Conservation (phyloP, 2,113 vertebrate genomes). For the Microcebus ravelobensis region DNA sequence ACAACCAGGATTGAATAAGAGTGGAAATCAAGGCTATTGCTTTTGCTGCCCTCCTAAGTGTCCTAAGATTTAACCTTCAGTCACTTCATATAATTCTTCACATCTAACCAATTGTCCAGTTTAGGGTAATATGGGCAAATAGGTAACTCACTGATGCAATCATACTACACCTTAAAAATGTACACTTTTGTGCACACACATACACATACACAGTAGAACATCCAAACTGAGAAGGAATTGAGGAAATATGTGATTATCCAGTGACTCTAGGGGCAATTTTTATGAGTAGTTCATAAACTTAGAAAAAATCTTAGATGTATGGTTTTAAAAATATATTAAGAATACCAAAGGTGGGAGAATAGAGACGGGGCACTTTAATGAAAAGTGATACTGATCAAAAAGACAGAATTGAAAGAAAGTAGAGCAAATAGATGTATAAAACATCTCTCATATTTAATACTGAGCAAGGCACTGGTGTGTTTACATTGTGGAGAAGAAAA, state of each 20-base stretch:
- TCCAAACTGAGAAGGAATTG: fast-evolving
- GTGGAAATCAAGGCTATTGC: fast-evolving
- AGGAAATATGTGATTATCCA: neutral
- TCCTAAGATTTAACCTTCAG: neutral
- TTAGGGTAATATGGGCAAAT: neutral
- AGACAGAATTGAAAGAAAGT: neutral
- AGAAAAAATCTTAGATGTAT: neutral
- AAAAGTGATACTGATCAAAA: neutral
- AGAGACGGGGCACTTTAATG: neutral
- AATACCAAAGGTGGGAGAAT: neutral
- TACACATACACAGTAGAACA: neutral
- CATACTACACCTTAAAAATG: neutral
- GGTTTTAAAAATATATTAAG: neutral
- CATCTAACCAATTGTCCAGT: neutral
- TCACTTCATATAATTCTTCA: neutral
- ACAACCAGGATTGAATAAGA: neutral
- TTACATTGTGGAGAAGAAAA: neutral
- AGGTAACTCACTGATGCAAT: neutral
- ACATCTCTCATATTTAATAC: neutral
- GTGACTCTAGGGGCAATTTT: neutral
- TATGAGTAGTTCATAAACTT: neutral
- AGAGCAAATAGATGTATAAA: neutral
- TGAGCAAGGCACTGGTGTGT: neutral
- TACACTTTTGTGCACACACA: fast-evolving
- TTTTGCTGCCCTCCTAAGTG: no score